Conservation (phyloP, 2,797 vertebrate species). For the Peromyscus melanophrys region DNA sequence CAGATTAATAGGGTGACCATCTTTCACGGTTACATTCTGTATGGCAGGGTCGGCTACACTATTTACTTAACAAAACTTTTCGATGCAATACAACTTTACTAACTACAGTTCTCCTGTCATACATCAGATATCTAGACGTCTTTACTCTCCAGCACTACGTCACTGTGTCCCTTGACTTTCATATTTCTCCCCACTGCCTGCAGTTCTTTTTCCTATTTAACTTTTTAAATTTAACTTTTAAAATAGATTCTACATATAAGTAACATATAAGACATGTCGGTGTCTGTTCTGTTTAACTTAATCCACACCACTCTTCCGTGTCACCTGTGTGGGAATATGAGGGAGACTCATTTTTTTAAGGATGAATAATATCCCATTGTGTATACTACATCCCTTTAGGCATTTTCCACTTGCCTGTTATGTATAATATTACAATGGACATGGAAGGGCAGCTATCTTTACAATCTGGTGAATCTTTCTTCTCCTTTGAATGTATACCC, state of each 20-base stretch:
- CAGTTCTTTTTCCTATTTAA: not conserved
- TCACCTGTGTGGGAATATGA: not conserved
- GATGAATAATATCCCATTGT: not conserved
- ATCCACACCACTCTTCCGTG: not conserved
- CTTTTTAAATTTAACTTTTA: not conserved
- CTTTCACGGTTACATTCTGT: not conserved
- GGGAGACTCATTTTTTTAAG: not conserved
- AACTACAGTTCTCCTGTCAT: not conserved
- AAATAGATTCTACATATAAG: not conserved
- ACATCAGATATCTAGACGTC: not conserved
- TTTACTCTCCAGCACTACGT: not conserved
- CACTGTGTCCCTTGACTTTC: not conserved
- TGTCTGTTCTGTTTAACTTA: not conserved
- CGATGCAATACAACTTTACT: not conserved
- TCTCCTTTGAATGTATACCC: not conserved
- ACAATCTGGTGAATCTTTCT: not conserved
- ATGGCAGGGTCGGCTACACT: not conserved
- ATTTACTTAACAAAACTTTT: not conserved
- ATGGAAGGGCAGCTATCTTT: not conserved
- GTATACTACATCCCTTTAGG: not conserved
- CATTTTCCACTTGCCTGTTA: not conserved
- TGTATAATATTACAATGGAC: not conserved
- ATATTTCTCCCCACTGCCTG: not conserved
- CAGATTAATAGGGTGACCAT: not conserved
- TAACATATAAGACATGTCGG: too few species aligned